Percentiles rank a stretch among this genome's conserved stretches.
Conservation (phyloP, 2,113 vertebrate species). For the Butastur rufipennis region DNA sequence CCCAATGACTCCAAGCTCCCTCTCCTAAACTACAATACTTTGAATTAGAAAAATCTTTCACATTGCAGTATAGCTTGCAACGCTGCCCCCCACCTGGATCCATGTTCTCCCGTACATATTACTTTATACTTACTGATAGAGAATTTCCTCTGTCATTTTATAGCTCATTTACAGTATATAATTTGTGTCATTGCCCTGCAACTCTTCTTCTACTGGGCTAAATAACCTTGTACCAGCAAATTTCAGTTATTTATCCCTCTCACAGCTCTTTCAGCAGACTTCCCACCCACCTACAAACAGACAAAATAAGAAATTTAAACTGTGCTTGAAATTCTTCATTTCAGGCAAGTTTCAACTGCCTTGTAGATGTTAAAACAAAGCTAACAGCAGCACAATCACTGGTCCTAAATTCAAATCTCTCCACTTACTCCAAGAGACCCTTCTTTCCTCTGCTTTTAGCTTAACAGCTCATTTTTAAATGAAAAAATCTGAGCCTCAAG, state of each 20-base stretch:
- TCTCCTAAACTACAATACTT: neutral
- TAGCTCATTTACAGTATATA: neutral
- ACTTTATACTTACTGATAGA: neutral
- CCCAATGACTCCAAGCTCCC: neutral
- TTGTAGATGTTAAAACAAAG: neutral
- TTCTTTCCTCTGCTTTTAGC: neutral
- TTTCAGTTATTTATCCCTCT: neutral
- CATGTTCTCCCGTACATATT: neutral
- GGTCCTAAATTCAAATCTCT: neutral
- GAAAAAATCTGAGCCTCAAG: neutral
- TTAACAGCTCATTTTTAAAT: neutral
- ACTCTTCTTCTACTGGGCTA: neutral
- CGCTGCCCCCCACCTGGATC: accelerated
- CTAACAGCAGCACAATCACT: neutral
- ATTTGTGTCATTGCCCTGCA: neutral
- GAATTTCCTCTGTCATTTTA: neutral
- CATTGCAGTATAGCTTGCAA: neutral
- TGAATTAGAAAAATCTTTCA: neutral
- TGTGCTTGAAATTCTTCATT: neutral
- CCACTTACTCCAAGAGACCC: neutral
- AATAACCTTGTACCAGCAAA: neutral
- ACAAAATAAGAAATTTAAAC: neutral
- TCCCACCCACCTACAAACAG: neutral
- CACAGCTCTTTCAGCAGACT: neutral
- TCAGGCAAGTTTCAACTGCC: neutral